Evolutionary conservation across 2,888 invertebrate species (phyloP).

Genomic region (Drosophila borborema): DNA sequence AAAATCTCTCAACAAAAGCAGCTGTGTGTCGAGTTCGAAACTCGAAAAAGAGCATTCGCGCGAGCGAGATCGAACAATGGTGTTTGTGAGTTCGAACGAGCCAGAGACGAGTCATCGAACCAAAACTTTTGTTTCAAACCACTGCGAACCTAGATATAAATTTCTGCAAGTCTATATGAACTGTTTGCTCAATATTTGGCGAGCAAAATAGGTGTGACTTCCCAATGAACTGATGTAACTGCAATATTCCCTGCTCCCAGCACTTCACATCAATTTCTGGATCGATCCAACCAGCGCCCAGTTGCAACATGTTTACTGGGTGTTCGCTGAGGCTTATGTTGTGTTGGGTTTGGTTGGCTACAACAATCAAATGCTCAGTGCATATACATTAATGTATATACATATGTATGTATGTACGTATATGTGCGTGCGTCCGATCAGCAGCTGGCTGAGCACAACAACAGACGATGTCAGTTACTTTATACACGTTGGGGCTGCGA

Average conservation of each 20-base stretch:
- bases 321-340: constrained; percentile 39
- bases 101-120: constrained; percentile 11
- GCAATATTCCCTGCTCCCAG: background rate
- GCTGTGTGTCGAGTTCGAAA: constrained; percentile 61
- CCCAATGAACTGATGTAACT: constrained; percentile 3
- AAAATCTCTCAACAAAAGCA: constrained; percentile 47
- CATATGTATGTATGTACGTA: background rate
- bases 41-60: constrained; percentile 44
- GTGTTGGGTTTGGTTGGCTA: constrained; percentile 32
- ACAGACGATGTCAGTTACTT: constrained; percentile 66
- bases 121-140: constrained; percentile 34
- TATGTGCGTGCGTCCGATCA: constrained; percentile 38
- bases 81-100: constrained; percentile 4
- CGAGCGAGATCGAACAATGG: constrained; percentile 32
- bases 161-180: background rate
- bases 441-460: constrained; percentile 55
- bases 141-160: constrained; percentile 6
- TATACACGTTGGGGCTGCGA: constrained; percentile 68
- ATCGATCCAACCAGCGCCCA: constrained; percentile 8
- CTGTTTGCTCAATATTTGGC: background rate
- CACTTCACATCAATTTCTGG: background rate
- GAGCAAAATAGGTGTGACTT: no score
- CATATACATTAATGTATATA: constrained; percentile 3
- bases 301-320: constrained; percentile 32
- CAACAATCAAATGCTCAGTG: constrained; percentile 18